Evolutionary conservation across 2,113 vertebrate genomes (phyloP).

Genomic region (Platysteira castanea): DNA sequence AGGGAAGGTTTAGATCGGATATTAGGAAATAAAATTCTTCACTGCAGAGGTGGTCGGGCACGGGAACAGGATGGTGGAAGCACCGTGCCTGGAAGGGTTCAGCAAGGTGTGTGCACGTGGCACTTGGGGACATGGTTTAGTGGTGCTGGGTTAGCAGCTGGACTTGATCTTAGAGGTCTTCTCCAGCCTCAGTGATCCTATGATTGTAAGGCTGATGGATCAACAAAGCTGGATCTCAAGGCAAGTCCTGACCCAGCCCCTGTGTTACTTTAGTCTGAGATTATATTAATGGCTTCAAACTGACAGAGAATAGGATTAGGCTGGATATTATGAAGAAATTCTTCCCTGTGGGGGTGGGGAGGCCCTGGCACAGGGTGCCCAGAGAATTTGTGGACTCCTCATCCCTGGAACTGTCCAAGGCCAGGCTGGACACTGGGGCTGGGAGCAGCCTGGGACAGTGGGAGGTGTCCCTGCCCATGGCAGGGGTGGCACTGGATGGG

Average conservation of each 20-base stretch:
- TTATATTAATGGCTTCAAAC: background rate
- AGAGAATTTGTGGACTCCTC: background rate
- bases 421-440: background rate
- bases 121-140: background rate
- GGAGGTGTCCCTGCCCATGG: background rate
- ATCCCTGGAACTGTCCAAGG: background rate
- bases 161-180: background rate
- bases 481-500: rapidly evolving
- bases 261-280: background rate
- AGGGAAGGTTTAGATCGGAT: background rate
- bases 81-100: background rate
- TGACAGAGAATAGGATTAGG: background rate
- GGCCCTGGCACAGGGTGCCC: background rate
- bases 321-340: background rate
- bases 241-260: rapidly evolving
- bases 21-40: background rate
- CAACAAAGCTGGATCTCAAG: background rate
- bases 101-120: background rate
- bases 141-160: background rate
- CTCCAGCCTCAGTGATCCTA: background rate
- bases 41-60: background rate
- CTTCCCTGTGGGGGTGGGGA: rapidly evolving
- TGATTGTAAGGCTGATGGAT: background rate
- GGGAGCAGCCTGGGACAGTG: background rate
- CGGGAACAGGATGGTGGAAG: background rate